These are phyloP conservation scores for Orthonyx spaldingii DNA, from an alignment of 2,113 vertebrate genomes.

Conservation along the genomic window DNA sequence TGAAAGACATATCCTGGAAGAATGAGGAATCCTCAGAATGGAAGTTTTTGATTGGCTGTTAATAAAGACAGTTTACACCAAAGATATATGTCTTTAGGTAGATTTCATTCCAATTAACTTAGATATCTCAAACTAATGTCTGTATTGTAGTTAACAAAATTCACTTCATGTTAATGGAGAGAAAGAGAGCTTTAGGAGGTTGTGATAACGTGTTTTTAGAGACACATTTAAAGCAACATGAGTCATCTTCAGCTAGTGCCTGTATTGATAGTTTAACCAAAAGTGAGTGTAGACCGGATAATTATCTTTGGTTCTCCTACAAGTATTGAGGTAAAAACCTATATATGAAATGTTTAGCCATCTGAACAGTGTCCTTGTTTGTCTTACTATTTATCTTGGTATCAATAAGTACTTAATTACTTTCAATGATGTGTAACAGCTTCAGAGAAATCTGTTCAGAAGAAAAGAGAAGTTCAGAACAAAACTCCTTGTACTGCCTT, in stretches of 20 bases:
- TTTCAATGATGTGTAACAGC: not conserved
- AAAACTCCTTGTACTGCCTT: not conserved
- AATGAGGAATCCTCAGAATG: not conserved
- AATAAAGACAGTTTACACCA: not conserved
- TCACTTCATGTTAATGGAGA: not conserved
- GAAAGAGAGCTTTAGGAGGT: not conserved
- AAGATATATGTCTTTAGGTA: not conserved
- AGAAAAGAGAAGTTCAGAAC: not conserved
- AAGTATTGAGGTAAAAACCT: not conserved
- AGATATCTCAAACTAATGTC: not conserved
- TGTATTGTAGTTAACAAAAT: not conserved
- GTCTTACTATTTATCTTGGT: not conserved
- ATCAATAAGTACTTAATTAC: not conserved
- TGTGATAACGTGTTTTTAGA: not conserved
- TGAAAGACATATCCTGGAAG: not conserved
- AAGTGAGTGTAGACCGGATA: fast-evolving
- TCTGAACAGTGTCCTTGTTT: not conserved
- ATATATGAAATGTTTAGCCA: not conserved
- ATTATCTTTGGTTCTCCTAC: not conserved
- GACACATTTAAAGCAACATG: not conserved
- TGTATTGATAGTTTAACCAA: not conserved
- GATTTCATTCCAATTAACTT: not conserved
- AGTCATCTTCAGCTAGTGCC: not conserved
- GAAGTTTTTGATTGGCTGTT: not conserved
- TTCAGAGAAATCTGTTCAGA: not conserved